Base-by-base conservation (phyloP, 1,140 invertebrate genomes). In the Samia ricini region DNA sequence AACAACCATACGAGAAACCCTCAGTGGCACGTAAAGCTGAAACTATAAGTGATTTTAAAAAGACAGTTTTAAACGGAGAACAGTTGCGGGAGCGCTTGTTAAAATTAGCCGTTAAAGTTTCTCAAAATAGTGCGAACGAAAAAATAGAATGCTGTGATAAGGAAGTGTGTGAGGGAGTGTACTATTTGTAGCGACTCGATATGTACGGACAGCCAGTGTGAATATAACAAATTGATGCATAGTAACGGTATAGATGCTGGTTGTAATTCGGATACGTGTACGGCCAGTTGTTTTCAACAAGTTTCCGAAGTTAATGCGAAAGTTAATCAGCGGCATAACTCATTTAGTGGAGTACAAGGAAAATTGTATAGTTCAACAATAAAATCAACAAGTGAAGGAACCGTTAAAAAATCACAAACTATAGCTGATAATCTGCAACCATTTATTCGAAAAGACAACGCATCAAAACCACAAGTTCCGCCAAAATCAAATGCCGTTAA, bases 51-150 rank as follows among this genome's bases (percentile, higher is more conserved):
- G 88, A 91, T 56, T 86, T 91, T 61, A 86, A 90, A 79, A 69
- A 88, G 81, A 86, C 91, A 10, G 86, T 90, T 5, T 69, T 93
- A 0, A 93, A 93, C 55, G 92, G 93, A n/a, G 92, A 93, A 64
- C 92, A 93, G 68, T 71, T 94, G 52, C 76, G 93, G 42, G 89
- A 92, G 71, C 89, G 92, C 33, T 76, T 93, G 22, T 81, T 93
- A 70, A 93, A 93, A 85, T 75, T 93, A 61, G 91, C 92, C 15
- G 83, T 91, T 6, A 91, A 91, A 77, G 87, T 88, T 50, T 76
- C 87, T 55, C 83, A 90, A 75, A 89, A 65, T 68, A 86, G 74
- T 72, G 76, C 85, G 3, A 82, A 79, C 55, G 88, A 91, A 58
- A 89, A 90, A 76, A 86, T 90, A 64, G 88, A 91, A 77, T 91